Percentiles rank a stretch among this genome's conserved stretches.
phyloP scores from a whole-genome alignment of 2,888 invertebrate genomes.

The Agrochola lychnidis region DNA sequence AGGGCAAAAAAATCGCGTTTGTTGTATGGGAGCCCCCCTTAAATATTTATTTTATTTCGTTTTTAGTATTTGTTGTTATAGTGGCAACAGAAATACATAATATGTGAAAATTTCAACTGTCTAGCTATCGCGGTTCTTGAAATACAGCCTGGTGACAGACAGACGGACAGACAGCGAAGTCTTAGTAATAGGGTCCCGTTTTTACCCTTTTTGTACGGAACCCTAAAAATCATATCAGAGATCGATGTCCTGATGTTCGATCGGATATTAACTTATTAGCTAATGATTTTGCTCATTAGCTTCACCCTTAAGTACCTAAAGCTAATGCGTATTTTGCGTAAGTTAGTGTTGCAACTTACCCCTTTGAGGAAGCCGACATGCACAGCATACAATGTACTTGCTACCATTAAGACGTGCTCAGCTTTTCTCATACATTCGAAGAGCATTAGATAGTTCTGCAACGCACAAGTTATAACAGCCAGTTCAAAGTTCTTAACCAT shows the following conservation, averaged over 20 bases:
- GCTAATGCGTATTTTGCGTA: background rate
- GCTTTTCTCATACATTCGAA: slow-evolving; percentile 28
- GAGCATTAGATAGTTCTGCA: slow-evolving; percentile 50
- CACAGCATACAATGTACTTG: background rate
- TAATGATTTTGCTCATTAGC: background rate
- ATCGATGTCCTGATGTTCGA: background rate
- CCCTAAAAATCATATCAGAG: background rate
- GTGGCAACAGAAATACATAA: no score
- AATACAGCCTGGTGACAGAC: no score
- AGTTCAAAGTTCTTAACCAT: slow-evolving; percentile 65
- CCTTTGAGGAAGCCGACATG: background rate
- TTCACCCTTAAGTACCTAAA: background rate
- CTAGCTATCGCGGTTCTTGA: no score
- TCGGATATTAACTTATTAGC: background rate
- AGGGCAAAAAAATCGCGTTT: no score
- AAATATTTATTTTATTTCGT: no score
- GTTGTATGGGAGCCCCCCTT: no score
- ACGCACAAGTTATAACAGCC: slow-evolving; percentile 54
- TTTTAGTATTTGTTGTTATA: no score
- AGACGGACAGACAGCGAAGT: no score
- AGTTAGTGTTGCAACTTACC: background rate
- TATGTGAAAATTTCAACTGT: no score
- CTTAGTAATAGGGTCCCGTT: no score
- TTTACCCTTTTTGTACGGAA: no score
- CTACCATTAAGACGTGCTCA: slow-evolving; percentile 13